phyloP scores from a whole-genome alignment of 23 tunicate genomes.

The Styela plicata region DNA sequence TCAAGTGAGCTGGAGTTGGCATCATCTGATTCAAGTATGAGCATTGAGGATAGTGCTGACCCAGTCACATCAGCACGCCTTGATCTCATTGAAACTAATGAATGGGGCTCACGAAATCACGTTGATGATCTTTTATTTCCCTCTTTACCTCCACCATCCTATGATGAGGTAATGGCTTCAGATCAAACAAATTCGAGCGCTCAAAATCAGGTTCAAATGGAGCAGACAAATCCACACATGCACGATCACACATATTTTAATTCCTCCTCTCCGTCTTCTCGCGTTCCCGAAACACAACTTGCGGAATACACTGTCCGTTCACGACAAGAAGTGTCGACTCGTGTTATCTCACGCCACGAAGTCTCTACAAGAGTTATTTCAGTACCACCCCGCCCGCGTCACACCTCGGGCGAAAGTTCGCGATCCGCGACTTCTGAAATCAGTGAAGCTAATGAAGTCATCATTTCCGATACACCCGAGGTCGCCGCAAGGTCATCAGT shows the following conservation, averaged over 20 bases:
- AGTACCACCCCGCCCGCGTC: conserved; percentile 11
- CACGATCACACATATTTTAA: conserved; percentile 27
- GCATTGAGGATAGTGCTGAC: background rate
- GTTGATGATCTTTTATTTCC: conserved; percentile 26
- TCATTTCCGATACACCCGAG: background rate
- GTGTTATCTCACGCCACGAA: conserved; percentile 21
- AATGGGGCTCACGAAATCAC: conserved; percentile 16
- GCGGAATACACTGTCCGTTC: conserved; percentile 16
- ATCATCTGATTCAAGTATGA: background rate
- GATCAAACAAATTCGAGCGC: background rate
- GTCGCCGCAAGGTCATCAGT: background rate
- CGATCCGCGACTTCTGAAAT: background rate
- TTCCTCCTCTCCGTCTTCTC: background rate
- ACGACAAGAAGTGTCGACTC: conserved; percentile 26
- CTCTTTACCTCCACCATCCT: conserved; percentile 21
- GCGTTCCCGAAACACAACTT: background rate
- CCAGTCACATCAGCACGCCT: background rate
- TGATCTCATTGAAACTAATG: conserved; percentile 14
- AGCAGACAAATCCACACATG: background rate
- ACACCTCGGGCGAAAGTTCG: background rate
- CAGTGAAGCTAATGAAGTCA: background rate
- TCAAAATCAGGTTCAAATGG: background rate
- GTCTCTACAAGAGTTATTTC: conserved; percentile 21
- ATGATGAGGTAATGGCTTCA: conserved; percentile 4
- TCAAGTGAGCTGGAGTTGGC: background rate